These are phyloP conservation scores for Luperina testacea DNA, from an alignment of 2,888 invertebrate genomes.

Conservation along the genomic window DNA sequence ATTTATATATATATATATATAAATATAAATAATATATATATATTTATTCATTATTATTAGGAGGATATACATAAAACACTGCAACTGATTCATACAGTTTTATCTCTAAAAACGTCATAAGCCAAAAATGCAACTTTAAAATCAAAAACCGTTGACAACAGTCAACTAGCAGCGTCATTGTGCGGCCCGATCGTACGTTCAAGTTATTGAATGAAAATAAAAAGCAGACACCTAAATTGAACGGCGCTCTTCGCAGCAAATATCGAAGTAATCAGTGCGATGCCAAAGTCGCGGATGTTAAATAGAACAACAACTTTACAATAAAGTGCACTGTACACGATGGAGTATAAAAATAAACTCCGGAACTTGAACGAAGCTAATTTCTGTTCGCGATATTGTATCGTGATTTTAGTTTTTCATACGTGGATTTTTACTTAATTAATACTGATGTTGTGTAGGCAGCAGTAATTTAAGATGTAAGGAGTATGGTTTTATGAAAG, in stretches of 20 bases:
- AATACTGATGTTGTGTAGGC: conserved; percentile 4
- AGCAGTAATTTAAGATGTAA: conserved; percentile 8
- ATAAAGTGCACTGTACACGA: conserved; percentile 46
- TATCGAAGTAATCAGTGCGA: conserved; percentile 50
- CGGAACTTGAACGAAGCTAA: conserved; percentile 28
- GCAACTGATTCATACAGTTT: not conserved
- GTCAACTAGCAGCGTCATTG: conserved; percentile 14
- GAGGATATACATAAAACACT: not conserved
- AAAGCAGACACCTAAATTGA: conserved; percentile 40
- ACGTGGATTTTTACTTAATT: conserved; percentile 15
- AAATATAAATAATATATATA: no score
- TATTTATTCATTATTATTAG: no score
- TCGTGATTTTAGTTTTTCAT: conserved; percentile 4
- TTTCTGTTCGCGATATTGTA: conserved; percentile 40
- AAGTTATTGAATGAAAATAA: conserved; percentile 44
- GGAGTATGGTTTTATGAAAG: not conserved
- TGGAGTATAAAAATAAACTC: conserved; percentile 47
- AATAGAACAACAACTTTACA: conserved; percentile 59
- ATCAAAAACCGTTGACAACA: conserved; percentile 18
- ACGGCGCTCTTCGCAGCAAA: conserved; percentile 38
- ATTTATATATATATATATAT: no score
- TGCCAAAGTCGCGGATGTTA: conserved; percentile 59
- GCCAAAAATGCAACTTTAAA: conserved; percentile 1
- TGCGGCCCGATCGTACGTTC: conserved; percentile 22
- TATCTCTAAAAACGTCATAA: not conserved